Evolutionary conservation across 2,797 vertebrate genomes (phyloP), one percentile per base, ranked within the genome.

Genomic region (Molossus molossus): DNA sequence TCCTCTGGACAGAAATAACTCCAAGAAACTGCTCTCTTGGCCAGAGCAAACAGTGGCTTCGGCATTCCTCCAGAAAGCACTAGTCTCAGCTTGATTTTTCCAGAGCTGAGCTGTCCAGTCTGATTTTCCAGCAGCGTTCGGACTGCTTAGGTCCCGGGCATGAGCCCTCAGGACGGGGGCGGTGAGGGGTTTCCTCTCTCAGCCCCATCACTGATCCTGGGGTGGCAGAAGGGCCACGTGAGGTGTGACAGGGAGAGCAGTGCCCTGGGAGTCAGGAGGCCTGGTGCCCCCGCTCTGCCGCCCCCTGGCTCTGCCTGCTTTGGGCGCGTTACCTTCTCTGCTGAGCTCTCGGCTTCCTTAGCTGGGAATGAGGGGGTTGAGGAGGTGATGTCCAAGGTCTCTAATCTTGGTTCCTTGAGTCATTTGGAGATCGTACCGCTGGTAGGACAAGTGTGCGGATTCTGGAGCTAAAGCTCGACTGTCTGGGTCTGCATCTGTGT

Each of bases 1-100:
- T 97, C 82, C 80, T 64, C 90, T 86, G 93, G 84, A 95, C 94
- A 96, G 93, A 95, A 96, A 97, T 96, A 97, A 97, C 73, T 64
- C 50, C 85, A 94, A 89, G 82, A 96, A 85, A 94, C 53, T 45
- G 88, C 60, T 93, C 90, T 89, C 37, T 83, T 90, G 81, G 89
- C 91, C 91, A 90, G 84, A 96, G 89, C 77, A 88, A 87, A 96
- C 62, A 77, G 64, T 79, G 60, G 84, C 25, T 90, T 97, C 96
- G 94, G 87, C 90, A 73, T 93, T 96, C 94, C 84, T 97, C 91
- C 97, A 93, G 97, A 95, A 96, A 95, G 73, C 82, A 20, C 70
- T 79, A 55, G 60, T 95, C 67, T 96, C 58, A 11, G 91, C 83
- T 91, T 85, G 82, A 90, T 73, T 95, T 95, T 88, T 95, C 55